Percentiles rank a stretch among this genome's conserved stretches.
phyloP scores from a whole-genome alignment of 2,888 invertebrate genomes.

The Netelia melanura region DNA sequence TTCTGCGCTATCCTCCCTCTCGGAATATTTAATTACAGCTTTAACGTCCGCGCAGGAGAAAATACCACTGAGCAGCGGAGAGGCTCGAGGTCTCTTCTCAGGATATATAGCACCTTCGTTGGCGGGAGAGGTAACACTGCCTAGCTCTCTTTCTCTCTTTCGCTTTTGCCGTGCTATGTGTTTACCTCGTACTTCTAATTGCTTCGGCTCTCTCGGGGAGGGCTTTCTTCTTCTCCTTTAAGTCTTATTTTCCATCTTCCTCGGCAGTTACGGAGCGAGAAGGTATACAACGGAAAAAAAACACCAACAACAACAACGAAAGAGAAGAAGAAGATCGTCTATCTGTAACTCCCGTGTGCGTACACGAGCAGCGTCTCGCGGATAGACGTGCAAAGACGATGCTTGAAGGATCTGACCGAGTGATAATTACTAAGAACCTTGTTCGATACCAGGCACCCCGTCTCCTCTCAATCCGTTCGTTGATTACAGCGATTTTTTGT shows the following conservation, averaged over 20 bases:
- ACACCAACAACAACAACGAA: constrained; percentile 25
- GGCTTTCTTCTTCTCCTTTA: constrained; percentile 42
- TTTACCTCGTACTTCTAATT: constrained; percentile 84
- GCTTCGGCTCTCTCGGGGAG: constrained; percentile 72
- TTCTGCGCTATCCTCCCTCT: constrained; percentile 69
- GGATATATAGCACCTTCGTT: constrained; percentile 67
- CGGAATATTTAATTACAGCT: constrained; percentile 82
- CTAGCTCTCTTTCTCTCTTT: constrained; percentile 36
- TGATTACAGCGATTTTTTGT: neutral
- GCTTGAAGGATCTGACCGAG: constrained; percentile 30
- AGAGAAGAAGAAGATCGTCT: constrained; percentile 41
- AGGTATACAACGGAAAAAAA: constrained; percentile 2
- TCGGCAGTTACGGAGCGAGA: constrained; percentile 65
- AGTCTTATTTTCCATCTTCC: constrained; percentile 49
- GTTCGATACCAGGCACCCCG: neutral
- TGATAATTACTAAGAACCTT: constrained; percentile 50
- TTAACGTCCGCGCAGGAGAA: constrained; percentile 78
- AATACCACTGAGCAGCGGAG: constrained; percentile 75
- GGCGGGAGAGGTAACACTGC: constrained; percentile 69
- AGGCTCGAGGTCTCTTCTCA: constrained; percentile 54
- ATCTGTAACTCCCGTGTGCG: constrained; percentile 54
- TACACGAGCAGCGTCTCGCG: constrained; percentile 19
- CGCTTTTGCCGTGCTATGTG: constrained; percentile 76
- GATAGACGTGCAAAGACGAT: constrained; percentile 21
- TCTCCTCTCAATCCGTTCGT: neutral